Percentiles rank a stretch among this genome's conserved stretches.
Conservation (phyloP, 1,140 invertebrate genomes). For the Odontomachus brunneus region DNA sequence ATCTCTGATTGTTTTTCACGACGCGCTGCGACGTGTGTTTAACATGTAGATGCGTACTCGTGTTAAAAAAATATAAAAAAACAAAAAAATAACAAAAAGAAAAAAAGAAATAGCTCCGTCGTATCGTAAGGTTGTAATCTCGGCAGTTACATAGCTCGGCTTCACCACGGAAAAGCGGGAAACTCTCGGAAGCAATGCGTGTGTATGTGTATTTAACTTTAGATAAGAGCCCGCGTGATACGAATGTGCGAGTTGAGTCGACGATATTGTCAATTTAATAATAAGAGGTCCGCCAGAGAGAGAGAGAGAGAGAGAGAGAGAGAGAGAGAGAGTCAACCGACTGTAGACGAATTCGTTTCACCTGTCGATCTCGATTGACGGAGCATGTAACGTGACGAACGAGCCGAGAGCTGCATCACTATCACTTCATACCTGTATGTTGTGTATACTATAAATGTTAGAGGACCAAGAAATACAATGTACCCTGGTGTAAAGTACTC, state of each 20-base stretch:
- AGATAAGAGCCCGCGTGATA: constrained; percentile 2
- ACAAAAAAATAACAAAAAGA: background rate
- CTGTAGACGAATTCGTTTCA: background rate
- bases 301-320: too few species aligned
- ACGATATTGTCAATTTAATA: constrained; percentile 33
- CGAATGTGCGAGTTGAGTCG: constrained; percentile 2
- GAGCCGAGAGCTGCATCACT: constrained; percentile 61
- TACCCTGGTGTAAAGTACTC: constrained; percentile 64
- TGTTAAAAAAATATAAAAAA: background rate
- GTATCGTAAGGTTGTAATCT: constrained; percentile 33
- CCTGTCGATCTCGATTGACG: background rate
- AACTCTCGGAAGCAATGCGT: background rate
- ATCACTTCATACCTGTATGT: constrained; percentile 74
- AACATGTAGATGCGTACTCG: too few species aligned
- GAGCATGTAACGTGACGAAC: background rate
- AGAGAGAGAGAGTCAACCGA: too few species aligned
- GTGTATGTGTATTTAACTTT: constrained; percentile 34
- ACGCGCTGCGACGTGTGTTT: too few species aligned
- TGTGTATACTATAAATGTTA: constrained; percentile 82
- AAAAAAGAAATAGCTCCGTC: constrained; percentile 8
- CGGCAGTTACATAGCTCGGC: too few species aligned
- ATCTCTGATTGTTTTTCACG: too few species aligned
- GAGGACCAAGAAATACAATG: constrained; percentile 81
- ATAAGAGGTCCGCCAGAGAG: background rate
- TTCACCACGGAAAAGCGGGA: too few species aligned